Evolutionary conservation across 2,888 invertebrate species (phyloP), one percentile per base, ranked within the genome.

Genomic region (Eurytoma adleriae): DNA sequence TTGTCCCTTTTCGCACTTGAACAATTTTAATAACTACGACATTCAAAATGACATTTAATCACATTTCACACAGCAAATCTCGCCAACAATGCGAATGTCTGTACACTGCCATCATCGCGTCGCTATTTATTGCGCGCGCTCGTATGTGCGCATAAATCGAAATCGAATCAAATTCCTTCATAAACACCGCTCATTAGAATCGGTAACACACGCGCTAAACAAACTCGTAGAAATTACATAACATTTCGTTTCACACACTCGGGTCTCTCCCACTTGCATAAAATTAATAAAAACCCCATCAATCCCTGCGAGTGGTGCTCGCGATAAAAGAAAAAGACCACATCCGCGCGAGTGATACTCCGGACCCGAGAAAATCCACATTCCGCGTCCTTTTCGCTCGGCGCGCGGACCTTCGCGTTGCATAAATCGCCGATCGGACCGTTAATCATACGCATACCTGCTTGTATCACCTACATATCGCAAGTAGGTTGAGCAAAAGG

Each of bases 181-280:
- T 69, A 62, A 76, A 62, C 54, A 62, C 20, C 18, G n/a, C 30
- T 64, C 40, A 7, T 61, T 61, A 77, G 13, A 54, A 59, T 18
- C 48, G 40, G 20, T 48, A 54, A 69, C 27, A 14, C 30, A 13
- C n/a, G 30, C n/a, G 40, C 27, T 27, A 68, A 66, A 40, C 56
- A 40, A 68, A 20, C 61, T 4, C 52, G 30, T 10, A 13, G 10
- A 16, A 56, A 67, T 79, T 79, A 67, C 73, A 57, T 74, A 79
- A 79, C 18, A 52, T 54, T 70, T 54, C 52, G 75, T 40, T 79
- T 79, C 75, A 61, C 79, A 75, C 79, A 71, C 70, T 75, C 74
- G 48, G 12, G 10, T 59, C 30, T 74, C 56, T 30, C 30, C 73
- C 24, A 59, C 70, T 68, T 80, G 59, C 76, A 66, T 80, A 76